These are phyloP conservation scores for Dolichotis patagonum DNA, from an alignment of 2,113 vertebrate genomes.

Conservation along the genomic window DNA sequence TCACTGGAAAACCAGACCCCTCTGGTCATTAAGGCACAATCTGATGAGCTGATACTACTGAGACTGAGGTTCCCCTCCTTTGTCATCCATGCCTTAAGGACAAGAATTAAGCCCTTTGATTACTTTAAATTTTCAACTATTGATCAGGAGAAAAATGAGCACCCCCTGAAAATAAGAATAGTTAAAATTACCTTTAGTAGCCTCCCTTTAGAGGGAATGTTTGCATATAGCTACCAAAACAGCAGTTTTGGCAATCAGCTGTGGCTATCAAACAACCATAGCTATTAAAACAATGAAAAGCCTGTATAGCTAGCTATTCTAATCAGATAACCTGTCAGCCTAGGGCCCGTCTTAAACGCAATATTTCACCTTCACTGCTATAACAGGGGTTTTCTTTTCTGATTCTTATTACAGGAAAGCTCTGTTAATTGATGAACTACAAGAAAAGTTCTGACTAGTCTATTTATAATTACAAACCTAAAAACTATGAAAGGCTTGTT, in stretches of 20 bases:
- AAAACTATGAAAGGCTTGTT: neutral
- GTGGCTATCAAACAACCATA: neutral
- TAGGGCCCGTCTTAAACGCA: neutral
- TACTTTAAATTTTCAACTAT: neutral
- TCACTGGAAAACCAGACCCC: neutral
- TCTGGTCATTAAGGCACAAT: neutral
- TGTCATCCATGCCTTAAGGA: neutral
- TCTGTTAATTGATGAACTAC: neutral
- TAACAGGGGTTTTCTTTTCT: neutral
- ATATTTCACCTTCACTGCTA: neutral
- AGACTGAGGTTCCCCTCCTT: neutral
- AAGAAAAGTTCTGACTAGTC: neutral
- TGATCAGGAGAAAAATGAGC: neutral
- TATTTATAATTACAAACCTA: neutral
- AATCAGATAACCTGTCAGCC: neutral
- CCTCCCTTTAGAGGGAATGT: neutral
- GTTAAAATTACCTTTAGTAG: neutral
- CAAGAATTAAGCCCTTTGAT: neutral
- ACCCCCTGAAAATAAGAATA: neutral
- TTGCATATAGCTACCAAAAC: neutral
- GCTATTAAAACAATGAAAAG: neutral
- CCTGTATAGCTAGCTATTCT: neutral
- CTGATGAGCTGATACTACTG: neutral
- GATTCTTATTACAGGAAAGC: neutral
- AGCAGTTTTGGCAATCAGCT: neutral